These are phyloP conservation scores for Drosophila fulvimacula DNA, from an alignment of 2,888 invertebrate genomes.

Conservation along the genomic window DNA sequence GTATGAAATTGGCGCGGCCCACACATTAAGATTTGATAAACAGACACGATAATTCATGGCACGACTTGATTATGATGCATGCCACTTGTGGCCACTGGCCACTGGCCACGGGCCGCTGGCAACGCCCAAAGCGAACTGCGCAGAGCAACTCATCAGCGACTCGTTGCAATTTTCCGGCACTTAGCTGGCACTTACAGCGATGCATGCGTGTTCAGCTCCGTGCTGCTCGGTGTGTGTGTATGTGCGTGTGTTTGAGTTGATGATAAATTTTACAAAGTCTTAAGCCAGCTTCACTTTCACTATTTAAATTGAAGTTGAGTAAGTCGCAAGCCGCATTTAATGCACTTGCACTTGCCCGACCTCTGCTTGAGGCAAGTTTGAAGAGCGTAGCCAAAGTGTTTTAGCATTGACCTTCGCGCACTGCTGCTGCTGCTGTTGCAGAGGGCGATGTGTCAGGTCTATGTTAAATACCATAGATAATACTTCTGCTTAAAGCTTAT, in stretches of 20 bases:
- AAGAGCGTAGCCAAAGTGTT: not conserved
- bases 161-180: constrained; percentile 65
- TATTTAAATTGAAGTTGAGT: constrained; percentile 16
- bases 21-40: constrained; percentile 49
- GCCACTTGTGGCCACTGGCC: constrained; percentile 36
- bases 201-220: constrained; percentile 56
- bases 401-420: constrained; percentile 1
- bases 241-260: constrained; percentile 16
- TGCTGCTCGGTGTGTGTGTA: not conserved
- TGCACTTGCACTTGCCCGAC: constrained; percentile 11
- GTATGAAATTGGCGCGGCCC: constrained; percentile 26
- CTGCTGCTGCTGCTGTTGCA: too few species aligned
- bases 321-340: constrained; percentile 8
- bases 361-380: not conserved
- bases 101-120: constrained; percentile 22
- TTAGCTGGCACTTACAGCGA: constrained; percentile 69
- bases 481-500: constrained; percentile 5
- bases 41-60: constrained; percentile 43
- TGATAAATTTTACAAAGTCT: constrained; percentile 50
- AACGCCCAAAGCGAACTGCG: constrained; percentile 39
- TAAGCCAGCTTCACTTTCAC: constrained; percentile 53
- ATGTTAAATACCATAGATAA: not conserved
- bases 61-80: constrained; percentile 59
- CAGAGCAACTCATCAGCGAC: constrained; percentile 60
- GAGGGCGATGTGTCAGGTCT: not conserved